Evolutionary conservation across 2,113 vertebrate genomes (phyloP), one percentile per base, ranked within the genome.

Genomic region (Ondatra zibethicus): DNA sequence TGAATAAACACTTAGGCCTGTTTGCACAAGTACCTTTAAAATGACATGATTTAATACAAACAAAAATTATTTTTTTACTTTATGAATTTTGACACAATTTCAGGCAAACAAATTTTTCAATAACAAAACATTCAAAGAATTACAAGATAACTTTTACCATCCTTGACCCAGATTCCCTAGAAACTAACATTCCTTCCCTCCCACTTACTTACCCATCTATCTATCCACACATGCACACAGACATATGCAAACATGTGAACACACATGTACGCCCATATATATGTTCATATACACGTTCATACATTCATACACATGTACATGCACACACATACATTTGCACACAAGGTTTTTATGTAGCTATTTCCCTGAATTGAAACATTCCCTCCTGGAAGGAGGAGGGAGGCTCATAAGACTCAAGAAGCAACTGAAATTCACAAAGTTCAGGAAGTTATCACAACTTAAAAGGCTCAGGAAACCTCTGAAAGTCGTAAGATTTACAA

Each of bases 21-120:
- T 76, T 6, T 4, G 0, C 33, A 70, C 33, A 70, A 12, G 65
- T 33, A 66, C 12, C 5, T 58, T 58, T 19, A 33, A 36, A 70
- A 70, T 42, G 39, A 19, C 39, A 25, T 36, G 65, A 29, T 8
- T 94, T 94, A 3, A 78, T 45, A 52, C 13, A 63, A 52, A 85
- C 7, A 39, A 58, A 58, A 58, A 1, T 5, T 17, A n/a, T 3
- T n/a, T 77, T 88, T 92, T 80, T 91, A 47, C 16, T 88, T 14
- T 91, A 66, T 84, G 76, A 88, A 88, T 75, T 72, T 94, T 94
- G 82, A 70, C 29, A 50, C 80, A 82, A 76, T 68, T 93, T 96
- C 65, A 89, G 31, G 68, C 55, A 82, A 93, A 93, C 11, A 42
- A 58, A 58, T 58, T 58, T 55, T 66, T 73, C 31, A 33, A 25